Base-by-base conservation (phyloP, 2,888 invertebrate species). In the Acutogordius australiensis region DNA sequence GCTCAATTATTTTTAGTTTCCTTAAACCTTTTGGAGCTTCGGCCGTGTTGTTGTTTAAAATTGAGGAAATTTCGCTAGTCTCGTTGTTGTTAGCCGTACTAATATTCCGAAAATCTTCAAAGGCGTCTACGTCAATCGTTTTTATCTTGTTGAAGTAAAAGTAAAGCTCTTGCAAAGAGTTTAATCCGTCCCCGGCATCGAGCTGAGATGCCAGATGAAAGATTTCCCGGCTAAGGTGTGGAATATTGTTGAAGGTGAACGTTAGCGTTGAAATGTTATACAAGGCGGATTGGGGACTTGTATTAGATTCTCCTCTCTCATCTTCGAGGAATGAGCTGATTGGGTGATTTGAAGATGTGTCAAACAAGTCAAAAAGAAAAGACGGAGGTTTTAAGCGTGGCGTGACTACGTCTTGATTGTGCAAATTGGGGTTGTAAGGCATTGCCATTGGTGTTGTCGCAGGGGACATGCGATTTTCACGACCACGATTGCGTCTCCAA, bases 141-240 rank as follows among this genome's bases (percentile, higher is more conserved):
- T n/a, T 51, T 4, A 51, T 51, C 26, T 51, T 51, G 51, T 51
- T 51, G 51, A 51, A 51, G 51, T 51, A 51, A 51, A 51, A 51
- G 23, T 51, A 51, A 21, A 51, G 26, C 51, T 51, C 51, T 26
- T 23, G 18, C 4, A 51, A 4, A 13, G 8, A 13, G 51, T 8
- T 4, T 23, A 51, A 26, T 51, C 51, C 51, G 8, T 51, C 23
- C 26, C n/a, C n/a, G 18, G 8, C 26, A 51, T 51, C 51, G 18
- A 51, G 51, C 4, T n/a, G 51, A 4, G n/a, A 4, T 51, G 23
- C 4, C 8, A 26, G 4, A 4, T 8, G 4, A 51, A 51, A 51
- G 8, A 51, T 8, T 23, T 51, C 51, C 23, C 51, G 8, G 8
- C 23, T 51, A 51, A 51, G 51, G 4, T 21, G 4, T 8, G 51